Evolutionary conservation across 1,140 invertebrate genomes (phyloP).

Genomic region (Drosophila ironensis): DNA sequence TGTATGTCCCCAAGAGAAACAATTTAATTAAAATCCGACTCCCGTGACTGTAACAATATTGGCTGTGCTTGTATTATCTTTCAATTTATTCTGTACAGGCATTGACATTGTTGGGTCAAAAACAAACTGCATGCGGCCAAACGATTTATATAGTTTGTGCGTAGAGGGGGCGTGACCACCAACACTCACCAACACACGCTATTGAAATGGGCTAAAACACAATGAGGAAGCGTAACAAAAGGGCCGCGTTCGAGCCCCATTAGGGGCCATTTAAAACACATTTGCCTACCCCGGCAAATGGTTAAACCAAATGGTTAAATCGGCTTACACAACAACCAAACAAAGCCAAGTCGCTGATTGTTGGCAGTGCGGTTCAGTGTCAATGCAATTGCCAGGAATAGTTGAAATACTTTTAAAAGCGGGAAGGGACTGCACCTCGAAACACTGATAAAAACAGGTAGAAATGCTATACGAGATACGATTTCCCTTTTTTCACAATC

Average conservation of each 20-base stretch:
- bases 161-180: conserved; percentile 26
- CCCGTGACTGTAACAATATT: too few relatives aligned
- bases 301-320: conserved; percentile 24
- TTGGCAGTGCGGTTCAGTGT: conserved; percentile 27
- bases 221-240: conserved; percentile 40
- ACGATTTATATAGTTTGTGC: conserved; percentile 31
- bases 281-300: conserved; percentile 23
- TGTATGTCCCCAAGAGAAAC: too few relatives aligned
- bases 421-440: conserved; percentile 14
- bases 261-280: conserved; percentile 48
- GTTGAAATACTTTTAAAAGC: conserved; percentile 19
- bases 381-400: conserved; percentile 34
- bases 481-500: too few relatives aligned
- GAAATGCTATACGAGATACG: too few relatives aligned
- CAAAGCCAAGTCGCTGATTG: conserved; percentile 39
- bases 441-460: background rate
- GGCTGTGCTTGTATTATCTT: conserved; percentile 1
- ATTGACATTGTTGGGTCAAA: background rate
- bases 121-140: conserved; percentile 1
- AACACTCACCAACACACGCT: conserved; percentile 3
- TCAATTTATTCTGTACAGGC: conserved; percentile 8
- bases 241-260: conserved; percentile 32
- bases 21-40: too few relatives aligned
- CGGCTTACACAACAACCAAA: conserved; percentile 34
- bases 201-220: conserved; percentile 11